Evolutionary conservation across 2,113 vertebrate genomes (phyloP).

Genomic region (Bagarius yarrelli): DNA sequence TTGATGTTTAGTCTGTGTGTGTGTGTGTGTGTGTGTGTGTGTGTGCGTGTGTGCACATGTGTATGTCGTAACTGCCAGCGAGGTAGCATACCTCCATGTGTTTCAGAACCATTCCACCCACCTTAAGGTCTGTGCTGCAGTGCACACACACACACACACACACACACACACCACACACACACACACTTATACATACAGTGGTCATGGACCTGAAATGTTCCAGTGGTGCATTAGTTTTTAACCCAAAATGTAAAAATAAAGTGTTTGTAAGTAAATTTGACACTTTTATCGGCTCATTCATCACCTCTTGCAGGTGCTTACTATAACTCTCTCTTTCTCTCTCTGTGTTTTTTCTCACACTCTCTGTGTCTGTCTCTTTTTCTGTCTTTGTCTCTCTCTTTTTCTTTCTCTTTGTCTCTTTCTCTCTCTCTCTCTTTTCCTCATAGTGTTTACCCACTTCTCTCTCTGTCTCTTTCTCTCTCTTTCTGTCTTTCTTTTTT

Average conservation of each 20-base stretch:
- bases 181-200: background rate
- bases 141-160: background rate
- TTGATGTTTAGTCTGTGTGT: slow-evolving; percentile 26
- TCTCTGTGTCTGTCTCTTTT: background rate
- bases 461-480: slow-evolving; percentile 25
- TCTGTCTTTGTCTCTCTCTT: background rate
- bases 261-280: background rate
- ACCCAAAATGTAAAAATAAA: background rate
- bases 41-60: slow-evolving; percentile 8
- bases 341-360: slow-evolving; percentile 4
- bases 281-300: slow-evolving; percentile 6
- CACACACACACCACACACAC: background rate
- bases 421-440: background rate
- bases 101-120: background rate
- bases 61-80: background rate
- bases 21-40: slow-evolving; percentile 26
- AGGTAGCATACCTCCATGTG: background rate
- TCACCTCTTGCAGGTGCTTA: background rate
- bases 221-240: slow-evolving; percentile 6
- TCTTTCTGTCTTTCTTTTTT: slow-evolving; percentile 12
- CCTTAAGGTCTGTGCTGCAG: background rate
- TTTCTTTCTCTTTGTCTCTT: background rate
- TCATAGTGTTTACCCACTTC: background rate
- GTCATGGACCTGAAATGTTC: slow-evolving; percentile 8
- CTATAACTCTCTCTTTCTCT: slow-evolving; percentile 6